Conservation (phyloP, 2,797 vertebrate species). For the Phalanger gymnotis region DNA sequence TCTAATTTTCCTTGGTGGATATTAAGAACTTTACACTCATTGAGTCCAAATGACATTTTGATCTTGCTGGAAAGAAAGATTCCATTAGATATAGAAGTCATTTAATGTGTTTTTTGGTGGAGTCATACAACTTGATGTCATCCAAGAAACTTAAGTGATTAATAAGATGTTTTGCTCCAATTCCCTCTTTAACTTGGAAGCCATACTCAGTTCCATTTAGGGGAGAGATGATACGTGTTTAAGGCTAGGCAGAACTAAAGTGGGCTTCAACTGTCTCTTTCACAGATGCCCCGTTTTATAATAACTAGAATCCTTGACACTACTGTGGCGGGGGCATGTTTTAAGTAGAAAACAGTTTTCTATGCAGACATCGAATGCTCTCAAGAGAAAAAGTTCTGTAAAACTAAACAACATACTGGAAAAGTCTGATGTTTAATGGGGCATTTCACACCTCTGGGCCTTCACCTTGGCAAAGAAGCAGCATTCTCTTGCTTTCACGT, state of each 20-base stretch:
- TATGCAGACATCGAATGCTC: not conserved
- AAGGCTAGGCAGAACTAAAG: not conserved
- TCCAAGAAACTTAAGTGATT: not conserved
- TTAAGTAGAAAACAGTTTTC: not conserved
- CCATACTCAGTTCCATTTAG: not conserved
- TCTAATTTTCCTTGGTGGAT: not conserved
- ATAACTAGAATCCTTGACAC: not conserved
- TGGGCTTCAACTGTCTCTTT: not conserved
- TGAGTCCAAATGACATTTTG: not conserved
- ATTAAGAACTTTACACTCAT: not conserved
- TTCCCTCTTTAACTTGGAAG: not conserved
- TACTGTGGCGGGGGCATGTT: not conserved
- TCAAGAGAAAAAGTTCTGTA: not conserved
- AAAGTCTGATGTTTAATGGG: not conserved
- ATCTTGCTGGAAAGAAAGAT: not conserved
- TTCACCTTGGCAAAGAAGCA: not conserved
- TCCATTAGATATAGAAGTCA: not conserved
- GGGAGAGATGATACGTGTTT: not conserved
- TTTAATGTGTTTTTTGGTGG: not conserved
- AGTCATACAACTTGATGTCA: not conserved
- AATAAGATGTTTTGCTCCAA: not conserved
- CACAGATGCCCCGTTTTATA: not conserved
- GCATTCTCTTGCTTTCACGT: not conserved
- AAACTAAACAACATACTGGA: not conserved
- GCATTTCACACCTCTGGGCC: not conserved